Conservation (phyloP, 2,113 vertebrate genomes). For the Pangasianodon hypophthalmus region DNA sequence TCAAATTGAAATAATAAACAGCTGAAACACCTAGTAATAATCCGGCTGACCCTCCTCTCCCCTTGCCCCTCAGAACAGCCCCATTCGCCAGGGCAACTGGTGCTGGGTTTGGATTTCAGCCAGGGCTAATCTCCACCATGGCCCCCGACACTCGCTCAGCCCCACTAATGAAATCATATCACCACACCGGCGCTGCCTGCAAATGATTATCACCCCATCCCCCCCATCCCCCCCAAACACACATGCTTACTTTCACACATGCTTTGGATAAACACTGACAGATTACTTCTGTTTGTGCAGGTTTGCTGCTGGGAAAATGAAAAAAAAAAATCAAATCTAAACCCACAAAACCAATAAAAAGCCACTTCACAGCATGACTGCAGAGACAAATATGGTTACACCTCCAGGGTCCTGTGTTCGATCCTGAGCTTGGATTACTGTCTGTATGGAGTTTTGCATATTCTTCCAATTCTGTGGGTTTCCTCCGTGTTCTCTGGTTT, state of each 20-base stretch:
- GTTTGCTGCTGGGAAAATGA: neutral
- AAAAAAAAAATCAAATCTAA: neutral
- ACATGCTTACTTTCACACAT: constrained; percentile 23
- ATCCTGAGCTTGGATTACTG: neutral
- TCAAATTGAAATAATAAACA: constrained; percentile 83
- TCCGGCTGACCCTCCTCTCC: constrained; percentile 57
- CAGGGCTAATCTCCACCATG: constrained; percentile 68
- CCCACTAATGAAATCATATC: constrained; percentile 71
- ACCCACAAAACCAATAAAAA: constrained; percentile 19
- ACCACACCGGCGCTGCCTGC: constrained; percentile 61
- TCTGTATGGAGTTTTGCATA: neutral
- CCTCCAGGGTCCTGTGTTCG: neutral
- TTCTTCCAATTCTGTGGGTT: neutral
- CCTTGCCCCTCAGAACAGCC: constrained; percentile 58
- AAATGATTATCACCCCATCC: constrained; percentile 69
- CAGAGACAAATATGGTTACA: neutral
- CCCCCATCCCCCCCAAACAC: constrained; percentile 15
- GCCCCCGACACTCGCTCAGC: constrained; percentile 56
- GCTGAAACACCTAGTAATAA: constrained; percentile 78
- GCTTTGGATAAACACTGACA: constrained; percentile 16
- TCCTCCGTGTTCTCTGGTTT: neutral
- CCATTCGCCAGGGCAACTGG: constrained; percentile 63
- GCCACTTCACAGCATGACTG: neutral
- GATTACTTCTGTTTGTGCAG: neutral
- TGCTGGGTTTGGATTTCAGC: constrained; percentile 70